Conservation (phyloP, 2,797 vertebrate species). For the Hyperoplus lanceolatus region DNA sequence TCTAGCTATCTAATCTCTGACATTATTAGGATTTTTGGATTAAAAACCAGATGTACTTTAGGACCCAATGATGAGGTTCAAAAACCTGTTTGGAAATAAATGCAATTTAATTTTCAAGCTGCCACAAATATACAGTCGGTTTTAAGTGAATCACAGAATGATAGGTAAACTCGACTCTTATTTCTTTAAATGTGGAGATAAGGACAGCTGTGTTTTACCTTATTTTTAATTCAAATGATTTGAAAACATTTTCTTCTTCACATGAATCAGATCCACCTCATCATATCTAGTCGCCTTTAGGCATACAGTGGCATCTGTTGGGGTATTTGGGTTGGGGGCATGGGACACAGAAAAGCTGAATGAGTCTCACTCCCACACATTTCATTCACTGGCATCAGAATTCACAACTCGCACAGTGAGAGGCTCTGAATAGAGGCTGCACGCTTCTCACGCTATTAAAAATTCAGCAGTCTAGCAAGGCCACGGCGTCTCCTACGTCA, state of each 20-base stretch:
- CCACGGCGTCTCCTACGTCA: conserved; percentile 85
- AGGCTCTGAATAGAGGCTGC: conserved; percentile 80
- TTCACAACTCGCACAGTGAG: conserved; percentile 85
- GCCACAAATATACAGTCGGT: conserved; percentile 7
- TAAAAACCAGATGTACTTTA: conserved; percentile 13
- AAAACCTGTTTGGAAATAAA: neutral
- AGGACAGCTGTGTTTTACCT: conserved; percentile 8
- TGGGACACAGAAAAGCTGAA: conserved; percentile 83
- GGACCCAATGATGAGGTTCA: conserved; percentile 2
- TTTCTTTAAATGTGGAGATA: conserved; percentile 4
- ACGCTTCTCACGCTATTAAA: conserved; percentile 86
- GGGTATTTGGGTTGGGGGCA: conserved; percentile 70
- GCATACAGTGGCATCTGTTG: conserved; percentile 72
- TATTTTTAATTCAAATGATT: conserved; percentile 6
- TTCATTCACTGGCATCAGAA: conserved; percentile 88
- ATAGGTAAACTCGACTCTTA: neutral
- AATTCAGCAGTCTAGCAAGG: conserved; percentile 88
- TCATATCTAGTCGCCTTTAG: conserved; percentile 49
- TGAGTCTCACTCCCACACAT: conserved; percentile 85
- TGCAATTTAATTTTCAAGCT: neutral
- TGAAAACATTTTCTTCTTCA: conserved; percentile 27
- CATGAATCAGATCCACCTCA: conserved; percentile 38
- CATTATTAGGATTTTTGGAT: conserved; percentile 14
- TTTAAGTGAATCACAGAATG: too few species aligned
- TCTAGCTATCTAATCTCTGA: conserved; percentile 2